Percentiles rank a stretch among this genome's conserved stretches.
These are phyloP conservation scores for Chloroceryle inda DNA, from an alignment of 2,797 vertebrate species.

Conservation along the genomic window DNA sequence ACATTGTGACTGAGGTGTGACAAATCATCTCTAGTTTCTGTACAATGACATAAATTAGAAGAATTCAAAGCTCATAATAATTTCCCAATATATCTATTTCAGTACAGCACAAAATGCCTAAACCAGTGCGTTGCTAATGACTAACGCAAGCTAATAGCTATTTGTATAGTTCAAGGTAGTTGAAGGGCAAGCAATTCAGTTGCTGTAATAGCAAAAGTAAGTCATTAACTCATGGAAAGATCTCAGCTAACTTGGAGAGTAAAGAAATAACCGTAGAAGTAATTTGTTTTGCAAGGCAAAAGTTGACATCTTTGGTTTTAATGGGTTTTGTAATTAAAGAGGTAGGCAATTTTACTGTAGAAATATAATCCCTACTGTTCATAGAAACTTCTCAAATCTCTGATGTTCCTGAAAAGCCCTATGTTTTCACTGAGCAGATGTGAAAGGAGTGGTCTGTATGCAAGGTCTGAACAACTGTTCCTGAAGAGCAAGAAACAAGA, in stretches of 20 bases:
- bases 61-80: neutral
- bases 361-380: neutral
- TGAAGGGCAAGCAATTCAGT: slow-evolving; percentile 35
- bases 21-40: neutral
- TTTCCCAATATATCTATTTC: neutral
- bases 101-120: neutral
- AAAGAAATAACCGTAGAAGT: neutral
- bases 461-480: neutral
- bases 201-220: slow-evolving; percentile 21
- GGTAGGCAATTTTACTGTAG: neutral
- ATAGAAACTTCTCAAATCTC: neutral
- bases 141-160: slow-evolving; percentile 14
- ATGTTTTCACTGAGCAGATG: neutral
- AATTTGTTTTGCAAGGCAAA: slow-evolving; percentile 13
- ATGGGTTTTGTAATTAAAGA: neutral
- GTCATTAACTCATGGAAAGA: slow-evolving; percentile 42
- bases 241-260: neutral
- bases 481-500: neutral
- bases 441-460: neutral
- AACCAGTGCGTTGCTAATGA: neutral
- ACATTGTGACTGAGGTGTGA: neutral
- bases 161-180: slow-evolving; percentile 21
- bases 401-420: neutral
- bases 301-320: neutral
- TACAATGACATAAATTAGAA: neutral